phyloP scores from a whole-genome alignment of 2,797 vertebrate genomes.

The Nyctibius grandis region DNA sequence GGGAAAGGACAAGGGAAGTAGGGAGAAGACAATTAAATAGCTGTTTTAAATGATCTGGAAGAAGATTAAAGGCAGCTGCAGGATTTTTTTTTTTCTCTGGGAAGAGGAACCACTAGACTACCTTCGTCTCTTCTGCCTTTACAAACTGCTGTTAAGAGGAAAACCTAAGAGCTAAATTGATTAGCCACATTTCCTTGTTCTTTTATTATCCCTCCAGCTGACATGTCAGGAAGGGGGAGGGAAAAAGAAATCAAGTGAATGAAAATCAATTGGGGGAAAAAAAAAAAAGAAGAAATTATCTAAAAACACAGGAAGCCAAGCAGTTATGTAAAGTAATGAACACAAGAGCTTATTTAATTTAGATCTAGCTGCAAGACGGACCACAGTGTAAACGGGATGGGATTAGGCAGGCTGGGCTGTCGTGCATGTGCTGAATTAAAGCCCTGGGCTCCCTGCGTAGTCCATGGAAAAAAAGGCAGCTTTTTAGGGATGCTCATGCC shows the following conservation, averaged over 20 bases:
- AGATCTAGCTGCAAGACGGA: conserved; percentile 7
- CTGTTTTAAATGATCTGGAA: conserved; percentile 34
- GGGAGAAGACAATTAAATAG: conserved; percentile 37
- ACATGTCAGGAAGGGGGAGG: neutral
- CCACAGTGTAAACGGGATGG: neutral
- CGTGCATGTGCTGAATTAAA: neutral
- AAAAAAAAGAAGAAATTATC: conserved; percentile 36
- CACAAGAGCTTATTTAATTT: conserved; percentile 54
- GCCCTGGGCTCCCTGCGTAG: neutral
- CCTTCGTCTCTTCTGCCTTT: neutral
- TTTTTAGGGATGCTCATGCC: neutral
- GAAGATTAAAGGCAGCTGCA: conserved; percentile 40
- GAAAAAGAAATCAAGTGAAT: conserved; percentile 32
- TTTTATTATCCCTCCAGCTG: conserved; percentile 5
- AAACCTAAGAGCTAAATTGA: neutral
- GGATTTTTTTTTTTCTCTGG: neutral
- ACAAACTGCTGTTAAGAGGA: neutral
- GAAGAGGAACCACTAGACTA: neutral
- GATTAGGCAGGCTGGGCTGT: conserved; percentile 28
- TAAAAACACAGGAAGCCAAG: conserved; percentile 40
- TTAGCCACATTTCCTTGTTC: neutral
- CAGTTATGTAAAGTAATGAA: conserved; percentile 59
- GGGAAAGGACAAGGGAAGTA: neutral
- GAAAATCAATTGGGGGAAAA: neutral
- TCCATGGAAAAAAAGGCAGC: neutral